A percentile compares a stretch with the other conserved stretches of the same genome.
Conservation (phyloP, 1,140 invertebrate genomes). For the Drosophila pandora region DNA sequence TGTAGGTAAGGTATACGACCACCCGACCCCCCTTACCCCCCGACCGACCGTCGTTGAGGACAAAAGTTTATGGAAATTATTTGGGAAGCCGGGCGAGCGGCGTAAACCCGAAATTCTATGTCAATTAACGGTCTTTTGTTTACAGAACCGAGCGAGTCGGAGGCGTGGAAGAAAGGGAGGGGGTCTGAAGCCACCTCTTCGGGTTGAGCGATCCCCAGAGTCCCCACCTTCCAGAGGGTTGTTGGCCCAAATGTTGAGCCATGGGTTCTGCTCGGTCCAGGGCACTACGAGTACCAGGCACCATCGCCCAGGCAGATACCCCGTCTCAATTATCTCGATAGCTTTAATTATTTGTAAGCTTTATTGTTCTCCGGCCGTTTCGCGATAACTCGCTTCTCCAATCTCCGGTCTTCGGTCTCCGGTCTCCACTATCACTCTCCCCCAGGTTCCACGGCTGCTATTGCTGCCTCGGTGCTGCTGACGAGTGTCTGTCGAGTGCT, state of each 20-base stretch:
- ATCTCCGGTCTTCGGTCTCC: background rate
- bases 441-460: background rate
- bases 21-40: slow-evolving; percentile 30
- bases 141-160: slow-evolving; percentile 35
- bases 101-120: slow-evolving; percentile 73
- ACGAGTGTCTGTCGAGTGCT: slow-evolving; percentile 48
- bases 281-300: no score
- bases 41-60: slow-evolving; percentile 11
- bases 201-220: background rate
- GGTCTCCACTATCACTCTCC: slow-evolving; percentile 6
- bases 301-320: no score
- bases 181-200: slow-evolving; percentile 1
- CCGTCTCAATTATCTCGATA: no score
- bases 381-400: no score
- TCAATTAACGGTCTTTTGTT: slow-evolving; percentile 81
- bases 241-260: no score
- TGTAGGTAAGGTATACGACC: slow-evolving; percentile 52
- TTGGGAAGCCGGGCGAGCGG: slow-evolving; percentile 21
- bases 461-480: slow-evolving; percentile 1
- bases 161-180: background rate
- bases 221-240: background rate
- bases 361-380: no score
- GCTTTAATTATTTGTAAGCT: no score
- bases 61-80: slow-evolving; percentile 69
- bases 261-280: no score